A percentile compares a stretch with the other conserved stretches of the same genome.
Evolutionary conservation across 2,797 vertebrate species (phyloP).

Genomic region (Lacerta bilineata): DNA sequence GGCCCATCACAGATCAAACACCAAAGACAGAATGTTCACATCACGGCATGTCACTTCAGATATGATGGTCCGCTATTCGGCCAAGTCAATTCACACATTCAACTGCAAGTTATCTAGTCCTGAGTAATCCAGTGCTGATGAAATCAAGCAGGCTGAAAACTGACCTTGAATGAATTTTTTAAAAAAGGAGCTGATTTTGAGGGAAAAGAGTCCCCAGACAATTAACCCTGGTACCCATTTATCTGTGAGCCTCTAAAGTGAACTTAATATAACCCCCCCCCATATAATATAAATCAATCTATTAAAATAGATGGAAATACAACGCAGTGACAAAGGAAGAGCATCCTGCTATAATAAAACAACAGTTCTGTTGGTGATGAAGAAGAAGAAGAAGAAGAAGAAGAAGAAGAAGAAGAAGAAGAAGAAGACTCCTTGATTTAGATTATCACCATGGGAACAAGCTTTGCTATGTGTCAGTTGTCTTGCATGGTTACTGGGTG

Average conservation of each 20-base stretch:
- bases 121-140: neutral
- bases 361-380: conserved; percentile 22
- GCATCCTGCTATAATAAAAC: rapidly evolving
- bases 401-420: no score
- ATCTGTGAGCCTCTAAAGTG: neutral
- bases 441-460: conserved; percentile 20
- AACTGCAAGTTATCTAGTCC: neutral
- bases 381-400: no score
- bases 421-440: conserved; percentile 33
- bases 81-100: neutral
- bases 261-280: neutral
- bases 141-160: neutral
- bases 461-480: conserved; percentile 23
- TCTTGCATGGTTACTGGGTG: conserved; percentile 31
- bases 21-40: neutral
- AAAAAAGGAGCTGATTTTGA: neutral
- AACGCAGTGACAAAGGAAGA: neutral
- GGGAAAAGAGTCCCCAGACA: neutral
- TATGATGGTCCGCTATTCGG: neutral
- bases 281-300: no score
- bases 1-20: neutral
- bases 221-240: neutral
- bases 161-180: neutral
- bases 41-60: neutral
- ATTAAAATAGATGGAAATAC: neutral